Evolutionary conservation across 2,797 vertebrate genomes (phyloP).

Genomic region (Neoniphon sammara): DNA sequence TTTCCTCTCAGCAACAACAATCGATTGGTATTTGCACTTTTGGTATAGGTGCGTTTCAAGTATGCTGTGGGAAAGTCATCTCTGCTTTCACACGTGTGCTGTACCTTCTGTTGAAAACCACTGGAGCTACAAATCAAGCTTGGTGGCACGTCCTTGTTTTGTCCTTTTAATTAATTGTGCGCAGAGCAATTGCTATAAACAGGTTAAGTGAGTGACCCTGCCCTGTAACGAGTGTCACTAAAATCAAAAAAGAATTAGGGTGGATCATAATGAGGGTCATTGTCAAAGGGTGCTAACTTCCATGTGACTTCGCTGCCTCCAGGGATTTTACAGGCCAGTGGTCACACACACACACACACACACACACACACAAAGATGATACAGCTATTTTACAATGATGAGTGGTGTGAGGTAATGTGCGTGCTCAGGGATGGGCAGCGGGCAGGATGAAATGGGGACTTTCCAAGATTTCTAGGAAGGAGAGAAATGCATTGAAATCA

Average conservation of each 20-base stretch:
- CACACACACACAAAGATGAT: constrained; percentile 12
- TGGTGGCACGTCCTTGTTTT: not conserved
- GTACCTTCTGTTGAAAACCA: not conserved
- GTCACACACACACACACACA: not conserved
- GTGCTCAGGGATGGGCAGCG: constrained; percentile 17
- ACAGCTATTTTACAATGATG: not conserved
- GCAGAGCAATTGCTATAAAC: not conserved
- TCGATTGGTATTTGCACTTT: constrained; percentile 5
- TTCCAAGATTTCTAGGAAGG: constrained; percentile 17
- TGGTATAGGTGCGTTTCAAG: not conserved
- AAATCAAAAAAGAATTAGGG: not conserved
- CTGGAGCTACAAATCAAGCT: not conserved
- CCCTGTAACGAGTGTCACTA: not conserved
- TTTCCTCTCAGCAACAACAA: constrained; percentile 17
- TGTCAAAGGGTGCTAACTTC: not conserved
- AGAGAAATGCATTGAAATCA: constrained; percentile 16
- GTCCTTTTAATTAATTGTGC: not conserved
- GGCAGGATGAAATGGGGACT: constrained; percentile 13
- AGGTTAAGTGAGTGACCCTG: not conserved
- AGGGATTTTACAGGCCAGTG: not conserved
- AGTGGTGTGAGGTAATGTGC: constrained; percentile 10
- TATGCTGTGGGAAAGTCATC: constrained; percentile 6
- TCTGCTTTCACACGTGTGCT: not conserved
- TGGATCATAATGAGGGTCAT: not conserved
- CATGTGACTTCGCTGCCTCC: too few species aligned